Evolutionary conservation across 2,888 invertebrate genomes (phyloP).

Genomic region (Clepsis dumicolana): DNA sequence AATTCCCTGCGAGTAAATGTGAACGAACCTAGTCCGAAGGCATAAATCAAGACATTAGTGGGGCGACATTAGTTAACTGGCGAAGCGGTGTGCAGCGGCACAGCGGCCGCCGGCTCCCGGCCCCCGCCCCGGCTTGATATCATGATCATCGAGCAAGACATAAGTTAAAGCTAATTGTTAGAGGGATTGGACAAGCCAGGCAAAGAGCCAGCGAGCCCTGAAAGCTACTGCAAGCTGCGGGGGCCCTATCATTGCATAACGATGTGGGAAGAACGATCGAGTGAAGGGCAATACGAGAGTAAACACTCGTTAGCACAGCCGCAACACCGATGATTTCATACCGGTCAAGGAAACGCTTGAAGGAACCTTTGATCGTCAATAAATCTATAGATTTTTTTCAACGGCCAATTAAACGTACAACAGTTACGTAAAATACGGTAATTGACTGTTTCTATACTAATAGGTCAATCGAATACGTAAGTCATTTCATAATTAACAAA

Average conservation of each 20-base stretch:
- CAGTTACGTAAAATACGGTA: conserved; percentile 41
- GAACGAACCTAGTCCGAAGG: conserved; percentile 57
- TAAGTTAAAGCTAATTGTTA: conserved; percentile 61
- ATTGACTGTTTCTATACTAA: conserved; percentile 38
- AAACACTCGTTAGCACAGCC: conserved; percentile 68
- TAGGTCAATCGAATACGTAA: conserved; percentile 40
- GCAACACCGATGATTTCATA: conserved; percentile 75
- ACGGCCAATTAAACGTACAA: conserved; percentile 44
- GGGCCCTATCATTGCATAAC: conserved; percentile 65
- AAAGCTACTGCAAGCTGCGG: conserved; percentile 56
- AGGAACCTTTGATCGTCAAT: conserved; percentile 56
- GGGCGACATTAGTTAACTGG: conserved; percentile 61
- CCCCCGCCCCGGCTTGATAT: conserved; percentile 56
- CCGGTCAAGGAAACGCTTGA: conserved; percentile 75
- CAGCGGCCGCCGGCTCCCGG: conserved; percentile 18
- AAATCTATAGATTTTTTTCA: conserved; percentile 53
- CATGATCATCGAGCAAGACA: conserved; percentile 61
- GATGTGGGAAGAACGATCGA: conserved; percentile 64
- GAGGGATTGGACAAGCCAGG: conserved; percentile 25
- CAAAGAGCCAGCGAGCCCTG: conserved; percentile 54
- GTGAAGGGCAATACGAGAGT: conserved; percentile 72
- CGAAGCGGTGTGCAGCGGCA: conserved; percentile 49
- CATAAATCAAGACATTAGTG: conserved; percentile 73
- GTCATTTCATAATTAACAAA: conserved; percentile 38
- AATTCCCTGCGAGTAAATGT: conserved; percentile 54